These are phyloP conservation scores for Spicauda simplicius DNA, from an alignment of 2,888 invertebrate species.

Conservation along the genomic window DNA sequence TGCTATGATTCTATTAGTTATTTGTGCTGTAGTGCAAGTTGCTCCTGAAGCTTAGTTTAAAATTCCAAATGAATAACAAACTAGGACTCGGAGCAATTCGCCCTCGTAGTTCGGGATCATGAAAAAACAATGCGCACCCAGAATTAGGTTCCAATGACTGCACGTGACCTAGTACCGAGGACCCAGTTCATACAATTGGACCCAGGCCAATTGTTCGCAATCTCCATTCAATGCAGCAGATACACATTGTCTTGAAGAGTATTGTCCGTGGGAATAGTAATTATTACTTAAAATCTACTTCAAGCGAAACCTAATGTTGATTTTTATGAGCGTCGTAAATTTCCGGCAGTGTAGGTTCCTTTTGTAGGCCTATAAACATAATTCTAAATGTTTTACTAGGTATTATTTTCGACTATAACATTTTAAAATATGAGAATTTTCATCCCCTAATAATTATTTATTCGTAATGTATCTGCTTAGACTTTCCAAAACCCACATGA, in stretches of 20 bases:
- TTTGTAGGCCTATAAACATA: too few species aligned
- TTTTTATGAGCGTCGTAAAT: too few species aligned
- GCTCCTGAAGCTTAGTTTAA: not conserved
- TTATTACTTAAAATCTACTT: too few species aligned
- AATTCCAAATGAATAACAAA: slow-evolving; percentile 10
- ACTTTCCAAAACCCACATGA: too few species aligned
- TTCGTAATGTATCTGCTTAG: too few species aligned
- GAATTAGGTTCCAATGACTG: slow-evolving; percentile 36
- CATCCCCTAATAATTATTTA: too few species aligned
- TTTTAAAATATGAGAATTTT: too few species aligned
- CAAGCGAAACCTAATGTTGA: too few species aligned
- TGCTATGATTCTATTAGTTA: too few species aligned
- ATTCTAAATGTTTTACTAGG: too few species aligned
- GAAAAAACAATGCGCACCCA: slow-evolving; percentile 30
- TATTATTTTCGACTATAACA: too few species aligned
- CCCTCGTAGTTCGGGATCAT: slow-evolving; percentile 26
- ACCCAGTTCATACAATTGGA: slow-evolving; percentile 42
- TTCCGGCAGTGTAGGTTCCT: too few species aligned
- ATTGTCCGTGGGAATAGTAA: not conserved
- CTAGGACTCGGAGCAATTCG: slow-evolving; percentile 5
- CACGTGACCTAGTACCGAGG: slow-evolving; percentile 46
- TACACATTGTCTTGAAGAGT: slow-evolving; percentile 19
- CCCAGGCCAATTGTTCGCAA: slow-evolving; percentile 39
- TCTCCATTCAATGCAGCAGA: slow-evolving; percentile 27
- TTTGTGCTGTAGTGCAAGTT: not conserved